These are phyloP conservation scores for Mantis religiosa DNA, from an alignment of 2,888 invertebrate genomes.

Conservation along the genomic window DNA sequence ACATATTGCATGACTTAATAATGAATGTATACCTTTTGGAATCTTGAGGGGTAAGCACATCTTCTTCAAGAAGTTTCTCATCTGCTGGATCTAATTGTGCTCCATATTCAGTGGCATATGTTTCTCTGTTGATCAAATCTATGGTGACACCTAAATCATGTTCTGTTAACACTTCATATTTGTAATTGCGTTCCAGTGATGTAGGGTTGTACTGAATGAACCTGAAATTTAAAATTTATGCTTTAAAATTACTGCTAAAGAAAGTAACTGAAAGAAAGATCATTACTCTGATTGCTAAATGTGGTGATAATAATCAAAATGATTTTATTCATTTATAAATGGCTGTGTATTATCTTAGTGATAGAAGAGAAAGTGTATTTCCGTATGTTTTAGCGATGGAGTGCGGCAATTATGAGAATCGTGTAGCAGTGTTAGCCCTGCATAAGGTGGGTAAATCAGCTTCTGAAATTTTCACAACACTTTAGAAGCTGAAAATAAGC, in stretches of 20 bases:
- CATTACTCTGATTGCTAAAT: neutral
- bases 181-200: constrained; percentile 88
- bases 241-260: neutral
- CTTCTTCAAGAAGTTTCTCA: constrained; percentile 94
- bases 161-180: constrained; percentile 95
- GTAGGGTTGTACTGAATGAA: constrained; percentile 97
- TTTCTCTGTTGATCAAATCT: constrained; percentile 93
- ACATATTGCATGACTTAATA: too few relatives aligned
- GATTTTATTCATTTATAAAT: too few relatives aligned
- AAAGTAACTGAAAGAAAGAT: neutral
- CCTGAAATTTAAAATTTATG: constrained; percentile 40
- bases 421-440: too few relatives aligned
- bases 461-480: too few relatives aligned
- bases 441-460: too few relatives aligned
- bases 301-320: too few relatives aligned
- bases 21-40: constrained; percentile 58
- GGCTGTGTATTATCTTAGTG: too few relatives aligned
- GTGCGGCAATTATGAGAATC: too few relatives aligned
- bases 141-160: constrained; percentile 96
- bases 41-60: constrained; percentile 81
- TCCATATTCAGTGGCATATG: constrained; percentile 78
- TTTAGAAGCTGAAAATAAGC: too few relatives aligned
- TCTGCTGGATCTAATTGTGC: constrained; percentile 83
- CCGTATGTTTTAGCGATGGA: too few relatives aligned
- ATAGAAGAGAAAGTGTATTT: too few relatives aligned